Evolutionary conservation across 2,797 vertebrate genomes (phyloP).

Genomic region (Chelidonichthys spinosus): DNA sequence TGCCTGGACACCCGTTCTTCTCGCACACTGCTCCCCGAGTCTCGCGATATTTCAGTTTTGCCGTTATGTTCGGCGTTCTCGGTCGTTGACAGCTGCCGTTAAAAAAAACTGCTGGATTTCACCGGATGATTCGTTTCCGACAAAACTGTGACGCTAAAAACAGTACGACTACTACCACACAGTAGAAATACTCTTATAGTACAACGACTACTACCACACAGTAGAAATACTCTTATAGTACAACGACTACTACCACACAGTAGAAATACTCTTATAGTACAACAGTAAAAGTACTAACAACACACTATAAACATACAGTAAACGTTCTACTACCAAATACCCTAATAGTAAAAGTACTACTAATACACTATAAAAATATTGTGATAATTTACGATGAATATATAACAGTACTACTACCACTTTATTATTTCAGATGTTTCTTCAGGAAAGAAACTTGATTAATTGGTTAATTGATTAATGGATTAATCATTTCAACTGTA

Average conservation of each 20-base stretch:
- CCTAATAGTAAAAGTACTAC: not conserved
- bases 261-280: too few relatives aligned
- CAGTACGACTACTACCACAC: not conserved
- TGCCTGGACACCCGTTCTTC: conserved; percentile 54
- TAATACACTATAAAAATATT: not conserved
- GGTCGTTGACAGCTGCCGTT: conserved; percentile 4
- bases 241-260: too few relatives aligned
- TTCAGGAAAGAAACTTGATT: too few relatives aligned
- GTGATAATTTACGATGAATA: not conserved
- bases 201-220: not conserved
- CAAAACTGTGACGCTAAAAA: not conserved
- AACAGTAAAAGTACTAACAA: not conserved
- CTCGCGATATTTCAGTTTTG: conserved; percentile 62
- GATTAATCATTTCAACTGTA: too few relatives aligned
- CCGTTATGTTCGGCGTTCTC: not conserved
- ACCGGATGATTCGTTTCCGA: not conserved
- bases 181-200: not conserved
- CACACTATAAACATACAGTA: not conserved
- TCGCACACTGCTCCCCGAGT: conserved; percentile 1
- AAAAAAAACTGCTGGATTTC: conserved; percentile 12
- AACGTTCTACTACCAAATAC: not conserved
- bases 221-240: not conserved
- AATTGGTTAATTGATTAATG: not conserved
- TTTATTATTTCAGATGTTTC: too few relatives aligned
- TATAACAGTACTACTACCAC: not conserved